A percentile compares a stretch with the other conserved stretches of the same genome.
These are phyloP conservation scores for Alethe diademata DNA, from an alignment of 2,113 vertebrate species.

Conservation along the genomic window DNA sequence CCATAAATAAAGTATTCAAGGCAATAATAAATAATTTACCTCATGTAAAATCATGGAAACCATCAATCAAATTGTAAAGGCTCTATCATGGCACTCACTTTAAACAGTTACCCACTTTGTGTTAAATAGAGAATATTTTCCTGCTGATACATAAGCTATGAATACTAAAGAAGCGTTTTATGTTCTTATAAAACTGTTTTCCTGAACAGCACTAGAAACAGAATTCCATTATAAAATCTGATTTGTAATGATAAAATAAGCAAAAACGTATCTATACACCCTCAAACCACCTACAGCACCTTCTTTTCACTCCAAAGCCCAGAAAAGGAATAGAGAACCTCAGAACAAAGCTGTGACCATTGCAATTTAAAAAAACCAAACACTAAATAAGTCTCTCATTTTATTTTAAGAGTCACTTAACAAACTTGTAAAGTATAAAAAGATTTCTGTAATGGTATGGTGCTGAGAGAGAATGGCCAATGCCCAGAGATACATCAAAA, in stretches of 20 bases:
- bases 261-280: not conserved
- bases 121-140: not conserved
- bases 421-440: not conserved
- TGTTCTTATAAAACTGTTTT: slow-evolving; percentile 12
- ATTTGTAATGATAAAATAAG: not conserved
- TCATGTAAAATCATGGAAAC: not conserved
- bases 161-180: slow-evolving; percentile 6
- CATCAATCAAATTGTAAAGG: not conserved
- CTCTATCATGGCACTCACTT: not conserved
- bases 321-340: not conserved
- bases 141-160: not conserved
- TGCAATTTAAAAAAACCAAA: not conserved
- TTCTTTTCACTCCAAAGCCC: not conserved
- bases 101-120: not conserved
- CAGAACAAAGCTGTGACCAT: not conserved
- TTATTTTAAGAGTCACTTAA: not conserved
- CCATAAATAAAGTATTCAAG: not conserved
- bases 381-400: not conserved
- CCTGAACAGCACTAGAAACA: not conserved
- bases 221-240: not conserved
- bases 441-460: not conserved
- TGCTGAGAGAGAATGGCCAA: not conserved
- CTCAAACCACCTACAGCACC: not conserved
- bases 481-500: not conserved
- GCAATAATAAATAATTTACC: not conserved